These are phyloP conservation scores for Spisula solida DNA, from an alignment of 2,888 invertebrate species.

Conservation along the genomic window DNA sequence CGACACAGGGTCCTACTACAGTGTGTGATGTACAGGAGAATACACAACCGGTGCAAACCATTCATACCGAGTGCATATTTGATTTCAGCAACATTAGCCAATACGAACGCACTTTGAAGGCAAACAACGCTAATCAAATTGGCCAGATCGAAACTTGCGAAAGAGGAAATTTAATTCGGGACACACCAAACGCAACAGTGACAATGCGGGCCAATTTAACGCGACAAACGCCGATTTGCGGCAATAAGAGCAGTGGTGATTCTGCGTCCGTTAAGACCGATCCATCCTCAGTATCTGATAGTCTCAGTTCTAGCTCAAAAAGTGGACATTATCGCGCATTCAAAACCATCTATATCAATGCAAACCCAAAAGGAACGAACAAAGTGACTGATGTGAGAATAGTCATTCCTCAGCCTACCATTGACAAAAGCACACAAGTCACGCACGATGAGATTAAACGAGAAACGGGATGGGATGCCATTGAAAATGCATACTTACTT, in stretches of 20 bases:
- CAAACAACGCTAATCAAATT: neutral
- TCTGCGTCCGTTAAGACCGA: constrained; percentile 49
- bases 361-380: neutral
- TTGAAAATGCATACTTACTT: constrained; percentile 57
- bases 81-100: neutral
- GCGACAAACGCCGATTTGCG: constrained; percentile 50
- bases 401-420: constrained; percentile 65
- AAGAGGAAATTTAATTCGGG: neutral
- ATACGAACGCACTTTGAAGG: neutral
- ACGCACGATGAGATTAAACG: constrained; percentile 70
- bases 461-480: constrained; percentile 75
- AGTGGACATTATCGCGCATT: constrained; percentile 42
- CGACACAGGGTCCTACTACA: neutral
- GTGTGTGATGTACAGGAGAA: neutral
- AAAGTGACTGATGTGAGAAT: constrained; percentile 37
- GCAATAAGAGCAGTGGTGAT: constrained; percentile 54
- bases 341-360: constrained; percentile 54
- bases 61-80: neutral
- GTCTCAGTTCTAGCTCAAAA: constrained; percentile 31
- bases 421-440: constrained; percentile 72
- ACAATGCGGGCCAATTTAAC: constrained; percentile 38
- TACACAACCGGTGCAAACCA: neutral
- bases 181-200: neutral
- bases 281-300: constrained; percentile 23
- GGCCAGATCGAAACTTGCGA: neutral